Percentiles rank a stretch among this genome's conserved stretches.
These are phyloP conservation scores for Olivierus martensii DNA, from an alignment of 1,140 invertebrate species.

Conservation along the genomic window DNA sequence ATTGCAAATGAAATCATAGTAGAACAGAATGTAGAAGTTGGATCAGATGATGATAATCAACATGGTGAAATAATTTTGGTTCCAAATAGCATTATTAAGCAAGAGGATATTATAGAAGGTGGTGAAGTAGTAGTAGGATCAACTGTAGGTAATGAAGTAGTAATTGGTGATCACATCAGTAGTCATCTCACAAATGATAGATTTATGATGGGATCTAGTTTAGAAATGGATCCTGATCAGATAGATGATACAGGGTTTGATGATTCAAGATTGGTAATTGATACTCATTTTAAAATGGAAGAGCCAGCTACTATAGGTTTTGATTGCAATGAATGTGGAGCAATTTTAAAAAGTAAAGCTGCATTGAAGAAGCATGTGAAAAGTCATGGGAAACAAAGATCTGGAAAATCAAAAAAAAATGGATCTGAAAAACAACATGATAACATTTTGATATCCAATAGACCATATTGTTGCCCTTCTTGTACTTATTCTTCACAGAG, in stretches of 20 bases:
- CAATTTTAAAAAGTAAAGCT: conserved; percentile 20
- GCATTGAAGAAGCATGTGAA: conserved; percentile 23
- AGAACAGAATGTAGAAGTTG: conserved; percentile 17
- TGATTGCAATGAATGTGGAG: conserved; percentile 24
- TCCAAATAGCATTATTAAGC: conserved; percentile 17
- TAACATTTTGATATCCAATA: not conserved
- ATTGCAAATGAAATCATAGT: conserved; percentile 16
- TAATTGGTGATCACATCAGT: conserved; percentile 16
- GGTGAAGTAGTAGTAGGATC: conserved; percentile 17
- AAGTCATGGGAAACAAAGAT: conserved; percentile 14
- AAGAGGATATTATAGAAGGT: conserved; percentile 18
- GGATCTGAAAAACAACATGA: conserved; percentile 1
- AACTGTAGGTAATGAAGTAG: conserved; percentile 18
- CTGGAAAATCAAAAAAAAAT: conserved; percentile 13
- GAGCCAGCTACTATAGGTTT: conserved; percentile 15
- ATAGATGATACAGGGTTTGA: conserved; percentile 10
- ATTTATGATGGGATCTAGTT: conserved; percentile 7
- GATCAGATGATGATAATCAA: conserved; percentile 7
- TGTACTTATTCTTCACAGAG: conserved; percentile 21
- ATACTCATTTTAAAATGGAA: conserved; percentile 5
- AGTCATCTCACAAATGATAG: conserved; percentile 3
- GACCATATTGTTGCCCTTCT: conserved; percentile 22
- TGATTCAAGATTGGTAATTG: conserved; percentile 9
- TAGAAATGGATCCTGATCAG: conserved; percentile 9
- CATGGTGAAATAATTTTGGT: conserved; percentile 18